These are phyloP conservation scores for Erithacus rubecula DNA, from an alignment of 2,797 vertebrate species.

Conservation along the genomic window DNA sequence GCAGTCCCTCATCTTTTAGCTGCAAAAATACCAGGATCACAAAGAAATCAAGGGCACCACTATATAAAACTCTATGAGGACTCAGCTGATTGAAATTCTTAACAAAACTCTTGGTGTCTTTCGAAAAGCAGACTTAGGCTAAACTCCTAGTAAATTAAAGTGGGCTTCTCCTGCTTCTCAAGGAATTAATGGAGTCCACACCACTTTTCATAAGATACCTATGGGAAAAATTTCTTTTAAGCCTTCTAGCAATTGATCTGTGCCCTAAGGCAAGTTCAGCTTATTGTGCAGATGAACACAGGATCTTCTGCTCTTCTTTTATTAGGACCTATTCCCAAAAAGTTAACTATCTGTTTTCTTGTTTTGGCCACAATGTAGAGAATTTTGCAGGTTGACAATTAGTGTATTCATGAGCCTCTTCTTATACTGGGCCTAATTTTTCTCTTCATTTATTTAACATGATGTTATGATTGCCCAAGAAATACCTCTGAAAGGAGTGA, in stretches of 20 bases:
- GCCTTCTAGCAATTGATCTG: not conserved
- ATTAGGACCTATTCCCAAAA: not conserved
- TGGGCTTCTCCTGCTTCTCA: not conserved
- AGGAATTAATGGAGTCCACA: not conserved
- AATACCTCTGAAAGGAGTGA: not conserved
- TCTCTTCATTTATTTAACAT: not conserved
- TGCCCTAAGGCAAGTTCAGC: not conserved
- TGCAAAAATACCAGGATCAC: not conserved
- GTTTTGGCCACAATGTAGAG: not conserved
- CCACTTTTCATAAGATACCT: not conserved
- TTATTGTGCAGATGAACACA: not conserved
- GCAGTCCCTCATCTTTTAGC: not conserved
- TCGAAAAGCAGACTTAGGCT: not conserved
- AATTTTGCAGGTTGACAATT: not conserved
- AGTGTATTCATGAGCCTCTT: not conserved
- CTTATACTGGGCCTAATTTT: not conserved
- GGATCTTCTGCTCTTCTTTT: not conserved
- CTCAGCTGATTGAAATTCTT: conserved; percentile 7
- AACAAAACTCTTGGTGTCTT: not conserved
- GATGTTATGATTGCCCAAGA: not conserved
- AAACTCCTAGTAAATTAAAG: not conserved
- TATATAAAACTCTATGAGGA: not conserved
- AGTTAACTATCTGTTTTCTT: not conserved
- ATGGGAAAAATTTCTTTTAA: not conserved
- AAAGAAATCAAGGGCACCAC: conserved; percentile 36